These are phyloP conservation scores for Phymorhynchus buccinoides DNA, from an alignment of 1,140 invertebrate genomes.

Conservation along the genomic window DNA sequence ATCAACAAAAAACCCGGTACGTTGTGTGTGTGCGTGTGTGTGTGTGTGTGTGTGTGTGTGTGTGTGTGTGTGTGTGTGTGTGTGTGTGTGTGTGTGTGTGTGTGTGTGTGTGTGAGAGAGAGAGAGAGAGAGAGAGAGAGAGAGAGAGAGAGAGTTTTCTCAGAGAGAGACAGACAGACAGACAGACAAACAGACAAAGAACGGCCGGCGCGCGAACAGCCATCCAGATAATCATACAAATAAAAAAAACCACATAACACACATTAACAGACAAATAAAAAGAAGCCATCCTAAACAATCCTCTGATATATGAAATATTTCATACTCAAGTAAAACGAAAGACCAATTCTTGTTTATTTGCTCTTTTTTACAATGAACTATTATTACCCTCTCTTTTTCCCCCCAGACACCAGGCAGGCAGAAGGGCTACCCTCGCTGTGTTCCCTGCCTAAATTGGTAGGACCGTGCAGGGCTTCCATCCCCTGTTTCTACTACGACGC, in stretches of 20 bases:
- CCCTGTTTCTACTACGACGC: constrained; percentile 90
- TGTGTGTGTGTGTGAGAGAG: neutral
- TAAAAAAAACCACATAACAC: neutral
- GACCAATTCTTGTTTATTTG: too few species aligned
- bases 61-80: too few species aligned
- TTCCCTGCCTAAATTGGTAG: constrained; percentile 82
- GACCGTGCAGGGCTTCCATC: constrained; percentile 81
- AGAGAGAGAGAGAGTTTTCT: too few species aligned
- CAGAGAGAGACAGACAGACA: neutral
- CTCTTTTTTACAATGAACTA: too few species aligned
- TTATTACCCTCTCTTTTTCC: too few species aligned
- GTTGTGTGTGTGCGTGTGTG: too few species aligned
- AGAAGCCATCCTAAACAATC: too few species aligned
- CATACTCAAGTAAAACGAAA: too few species aligned
- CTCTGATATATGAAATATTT: too few species aligned
- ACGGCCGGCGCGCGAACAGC: neutral
- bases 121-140: neutral
- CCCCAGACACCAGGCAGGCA: neutral
- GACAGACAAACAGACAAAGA: neutral
- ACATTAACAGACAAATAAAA: neutral
- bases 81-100: neutral
- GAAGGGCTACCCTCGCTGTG: constrained; percentile 76
- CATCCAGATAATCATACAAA: neutral
- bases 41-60: too few species aligned
- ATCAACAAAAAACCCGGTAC: too few species aligned